Evolutionary conservation across 2,113 vertebrate genomes (phyloP).

Genomic region (Syngnathus typhle): DNA sequence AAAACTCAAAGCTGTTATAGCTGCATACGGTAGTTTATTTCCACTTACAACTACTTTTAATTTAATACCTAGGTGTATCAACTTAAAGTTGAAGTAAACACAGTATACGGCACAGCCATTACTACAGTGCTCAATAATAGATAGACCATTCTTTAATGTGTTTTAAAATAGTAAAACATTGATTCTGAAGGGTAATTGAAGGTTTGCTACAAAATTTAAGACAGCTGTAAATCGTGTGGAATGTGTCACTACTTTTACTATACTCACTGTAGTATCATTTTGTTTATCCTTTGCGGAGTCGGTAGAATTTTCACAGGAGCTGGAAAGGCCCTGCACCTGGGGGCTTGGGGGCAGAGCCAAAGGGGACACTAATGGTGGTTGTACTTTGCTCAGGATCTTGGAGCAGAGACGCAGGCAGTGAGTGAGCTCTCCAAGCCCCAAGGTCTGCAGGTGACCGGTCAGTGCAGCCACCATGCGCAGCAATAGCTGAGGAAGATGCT

Average conservation of each 20-base stretch:
- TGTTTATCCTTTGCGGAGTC: constrained; percentile 70
- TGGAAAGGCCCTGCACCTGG: constrained; percentile 52
- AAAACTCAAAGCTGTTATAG: not conserved
- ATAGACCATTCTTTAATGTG: not conserved
- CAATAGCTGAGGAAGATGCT: constrained; percentile 92
- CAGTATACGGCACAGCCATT: not conserved
- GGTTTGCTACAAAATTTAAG: not conserved
- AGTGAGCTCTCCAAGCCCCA: constrained; percentile 84
- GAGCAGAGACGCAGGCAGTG: constrained; percentile 94
- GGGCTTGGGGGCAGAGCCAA: constrained; percentile 68
- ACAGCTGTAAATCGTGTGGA: not conserved
- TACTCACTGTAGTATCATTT: constrained; percentile 82
- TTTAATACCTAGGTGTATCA: not conserved
- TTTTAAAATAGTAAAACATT: not conserved
- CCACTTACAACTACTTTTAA: not conserved
- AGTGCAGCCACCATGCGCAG: constrained; percentile 91
- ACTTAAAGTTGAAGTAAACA: not conserved
- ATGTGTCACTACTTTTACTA: not conserved
- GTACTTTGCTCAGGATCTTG: constrained; percentile 98
- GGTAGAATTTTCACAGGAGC: constrained; percentile 32
- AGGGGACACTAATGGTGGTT: constrained; percentile 87
- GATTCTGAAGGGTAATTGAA: not conserved
- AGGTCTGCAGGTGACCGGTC: constrained; percentile 82
- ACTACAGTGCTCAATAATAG: not conserved
- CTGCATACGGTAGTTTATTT: not conserved